Percentiles rank a stretch among this genome's conserved stretches.
phyloP scores from a whole-genome alignment of 2,888 invertebrate genomes.

The Phaonia tiefii region DNA sequence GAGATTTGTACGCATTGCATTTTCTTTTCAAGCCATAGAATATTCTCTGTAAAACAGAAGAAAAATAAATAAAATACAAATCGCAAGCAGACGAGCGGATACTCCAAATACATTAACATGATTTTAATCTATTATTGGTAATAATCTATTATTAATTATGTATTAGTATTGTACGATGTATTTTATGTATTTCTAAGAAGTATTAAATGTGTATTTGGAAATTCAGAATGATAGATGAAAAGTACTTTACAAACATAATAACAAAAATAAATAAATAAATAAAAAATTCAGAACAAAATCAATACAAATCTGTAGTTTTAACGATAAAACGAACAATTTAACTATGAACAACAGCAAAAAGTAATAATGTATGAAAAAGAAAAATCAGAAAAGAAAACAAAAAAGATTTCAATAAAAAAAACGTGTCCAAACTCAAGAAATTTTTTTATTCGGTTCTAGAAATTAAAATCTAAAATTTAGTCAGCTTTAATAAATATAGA shows the following conservation, averaged over 20 bases:
- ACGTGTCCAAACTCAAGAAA: conserved; percentile 54
- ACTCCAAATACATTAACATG: conserved; percentile 35
- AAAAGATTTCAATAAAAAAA: conserved; percentile 63
- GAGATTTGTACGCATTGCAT: not conserved
- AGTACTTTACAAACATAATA: conserved; percentile 54
- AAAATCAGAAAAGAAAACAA: conserved; percentile 16
- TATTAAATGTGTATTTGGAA: conserved; percentile 62
- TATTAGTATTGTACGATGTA: conserved; percentile 56
- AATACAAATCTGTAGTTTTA: conserved; percentile 50
- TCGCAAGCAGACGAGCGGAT: conserved; percentile 12
- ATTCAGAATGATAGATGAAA: conserved; percentile 67
- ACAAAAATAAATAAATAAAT: too few species aligned
- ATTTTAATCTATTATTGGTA: conserved; percentile 56
- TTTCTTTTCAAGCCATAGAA: conserved; percentile 8
- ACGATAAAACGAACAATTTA: conserved; percentile 48
- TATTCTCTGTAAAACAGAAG: conserved; percentile 33
- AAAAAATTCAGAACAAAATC: too few species aligned
- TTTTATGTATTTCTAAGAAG: conserved; percentile 59
- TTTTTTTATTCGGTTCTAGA: too few species aligned
- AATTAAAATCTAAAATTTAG: too few species aligned
- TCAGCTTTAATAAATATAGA: too few species aligned
- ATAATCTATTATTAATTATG: conserved; percentile 44
- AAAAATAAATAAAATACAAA: conserved; percentile 2
- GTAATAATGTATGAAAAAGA: conserved; percentile 30
- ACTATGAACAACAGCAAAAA: conserved; percentile 27